Evolutionary conservation across 2,113 vertebrate species (phyloP), one percentile per base, ranked within the genome.

Genomic region (Pangasianodon gigas): DNA sequence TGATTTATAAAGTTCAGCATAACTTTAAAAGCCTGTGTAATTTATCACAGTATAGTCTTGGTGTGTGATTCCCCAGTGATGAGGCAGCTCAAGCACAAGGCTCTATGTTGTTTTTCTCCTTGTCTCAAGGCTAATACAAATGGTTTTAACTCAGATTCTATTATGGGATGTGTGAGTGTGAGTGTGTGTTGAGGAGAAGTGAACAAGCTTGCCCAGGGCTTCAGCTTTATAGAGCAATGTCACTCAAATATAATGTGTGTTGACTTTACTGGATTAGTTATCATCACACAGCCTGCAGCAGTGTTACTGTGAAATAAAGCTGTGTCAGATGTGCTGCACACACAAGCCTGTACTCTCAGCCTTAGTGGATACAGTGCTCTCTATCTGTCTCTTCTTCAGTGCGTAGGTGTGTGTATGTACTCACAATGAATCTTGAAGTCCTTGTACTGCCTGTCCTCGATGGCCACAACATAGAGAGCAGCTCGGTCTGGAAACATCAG

Each of bases 341-440:
- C 54, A 60, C 81, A 84, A 62, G 56, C 56, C 58, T 84, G 82
- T 84, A 54, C 44, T 86, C 85, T 86, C 29, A 46, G 41, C 51
- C 8, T 80, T 82, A 26, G 56, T 62, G 37, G 11, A 44, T 62
- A 62, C 56, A 21, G 8, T 86, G n/a, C 74, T 46, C 16, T 62
- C 21, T 48, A 41, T 81, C 7, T 54, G 2, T 54, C 8, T 84
- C 54, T 71, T 18, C 41, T 80, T 52, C 71, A 18, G 77, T 88
- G 69, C 84, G 51, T 87, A 82, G 58, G 67, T 82, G 56, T 87
- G 74, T 90, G 48, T 80, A 87, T n/a, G 62, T 46, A 87, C 98
- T 98, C 92, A 99, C 98, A 99, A 93, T 99, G 98, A 91, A 99
- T 99, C 96, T 99, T 99, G 97, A 99, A 99, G 97, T 99, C 98